Evolutionary conservation across 2,113 vertebrate genomes (phyloP).

Genomic region (Mustela nigripes): DNA sequence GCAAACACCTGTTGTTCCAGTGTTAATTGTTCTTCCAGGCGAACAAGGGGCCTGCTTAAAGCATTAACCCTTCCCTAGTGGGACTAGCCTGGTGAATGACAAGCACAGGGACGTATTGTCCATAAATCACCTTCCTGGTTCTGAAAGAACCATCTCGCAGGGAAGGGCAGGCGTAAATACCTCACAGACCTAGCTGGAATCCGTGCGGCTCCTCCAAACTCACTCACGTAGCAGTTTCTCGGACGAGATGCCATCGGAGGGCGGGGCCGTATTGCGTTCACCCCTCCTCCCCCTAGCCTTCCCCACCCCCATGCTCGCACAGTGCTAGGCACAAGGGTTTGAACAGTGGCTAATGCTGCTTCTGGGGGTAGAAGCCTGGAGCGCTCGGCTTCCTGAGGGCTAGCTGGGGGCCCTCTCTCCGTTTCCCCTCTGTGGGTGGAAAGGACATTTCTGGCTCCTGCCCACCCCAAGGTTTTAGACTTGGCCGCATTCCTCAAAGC

Average conservation of each 20-base stretch:
- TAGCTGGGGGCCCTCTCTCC: neutral
- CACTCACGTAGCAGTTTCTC: neutral
- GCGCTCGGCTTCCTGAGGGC: neutral
- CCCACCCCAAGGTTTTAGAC: neutral
- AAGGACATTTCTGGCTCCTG: neutral
- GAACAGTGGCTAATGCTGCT: neutral
- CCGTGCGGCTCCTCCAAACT: neutral
- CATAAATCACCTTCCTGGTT: conserved; percentile 43
- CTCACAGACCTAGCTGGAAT: neutral
- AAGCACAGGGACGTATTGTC: neutral
- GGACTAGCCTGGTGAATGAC: neutral
- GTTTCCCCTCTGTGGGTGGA: neutral
- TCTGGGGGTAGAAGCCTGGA: accelerated
- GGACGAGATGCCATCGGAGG: neutral
- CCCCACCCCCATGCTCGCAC: too few relatives aligned
- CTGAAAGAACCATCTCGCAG: conserved; percentile 16
- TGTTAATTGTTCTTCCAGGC: conserved; percentile 62
- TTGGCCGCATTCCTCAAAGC: neutral
- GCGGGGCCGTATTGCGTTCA: accelerated
- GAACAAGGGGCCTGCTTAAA: neutral
- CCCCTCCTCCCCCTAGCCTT: accelerated
- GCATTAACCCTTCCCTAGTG: neutral
- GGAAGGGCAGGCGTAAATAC: neutral
- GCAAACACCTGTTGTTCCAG: conserved; percentile 67
- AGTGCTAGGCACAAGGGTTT: neutral